phyloP scores from a whole-genome alignment of 2,113 vertebrate genomes.

The Acrocephalus kingi region DNA sequence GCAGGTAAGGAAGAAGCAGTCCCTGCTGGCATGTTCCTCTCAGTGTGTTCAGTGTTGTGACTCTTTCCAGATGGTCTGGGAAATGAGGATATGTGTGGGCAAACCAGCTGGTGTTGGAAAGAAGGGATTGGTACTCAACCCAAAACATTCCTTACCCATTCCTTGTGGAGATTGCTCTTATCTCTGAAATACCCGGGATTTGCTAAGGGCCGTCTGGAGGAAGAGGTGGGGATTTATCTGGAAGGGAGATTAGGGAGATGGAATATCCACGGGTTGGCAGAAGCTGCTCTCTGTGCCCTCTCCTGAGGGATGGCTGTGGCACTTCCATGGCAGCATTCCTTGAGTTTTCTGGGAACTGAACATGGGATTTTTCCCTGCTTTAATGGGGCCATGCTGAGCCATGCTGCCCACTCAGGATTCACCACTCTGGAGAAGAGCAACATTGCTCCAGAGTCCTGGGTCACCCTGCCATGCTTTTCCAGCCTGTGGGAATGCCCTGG shows the following conservation, averaged over 20 bases:
- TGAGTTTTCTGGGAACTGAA: not conserved
- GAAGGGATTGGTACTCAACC: not conserved
- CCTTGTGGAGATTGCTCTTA: not conserved
- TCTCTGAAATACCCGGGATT: fast-evolving
- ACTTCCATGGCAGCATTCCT: not conserved
- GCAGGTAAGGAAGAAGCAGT: not conserved
- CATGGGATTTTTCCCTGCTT: not conserved
- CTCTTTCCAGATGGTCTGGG: not conserved
- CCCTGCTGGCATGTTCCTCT: not conserved
- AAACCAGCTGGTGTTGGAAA: not conserved
- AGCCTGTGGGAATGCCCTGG: not conserved
- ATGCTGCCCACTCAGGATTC: not conserved
- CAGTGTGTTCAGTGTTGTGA: fast-evolving
- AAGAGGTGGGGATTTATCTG: not conserved
- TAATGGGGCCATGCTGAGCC: fast-evolving
- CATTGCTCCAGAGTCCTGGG: not conserved
- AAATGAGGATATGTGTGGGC: not conserved
- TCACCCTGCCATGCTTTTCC: not conserved
- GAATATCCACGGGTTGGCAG: not conserved
- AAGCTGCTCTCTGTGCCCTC: not conserved
- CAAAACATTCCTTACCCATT: no score
- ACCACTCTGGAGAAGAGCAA: fast-evolving
- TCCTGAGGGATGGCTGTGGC: not conserved
- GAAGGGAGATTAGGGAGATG: not conserved
- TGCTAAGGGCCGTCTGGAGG: not conserved